Conservation (phyloP, 2,888 invertebrate genomes). For the Dendrolimus pini region DNA sequence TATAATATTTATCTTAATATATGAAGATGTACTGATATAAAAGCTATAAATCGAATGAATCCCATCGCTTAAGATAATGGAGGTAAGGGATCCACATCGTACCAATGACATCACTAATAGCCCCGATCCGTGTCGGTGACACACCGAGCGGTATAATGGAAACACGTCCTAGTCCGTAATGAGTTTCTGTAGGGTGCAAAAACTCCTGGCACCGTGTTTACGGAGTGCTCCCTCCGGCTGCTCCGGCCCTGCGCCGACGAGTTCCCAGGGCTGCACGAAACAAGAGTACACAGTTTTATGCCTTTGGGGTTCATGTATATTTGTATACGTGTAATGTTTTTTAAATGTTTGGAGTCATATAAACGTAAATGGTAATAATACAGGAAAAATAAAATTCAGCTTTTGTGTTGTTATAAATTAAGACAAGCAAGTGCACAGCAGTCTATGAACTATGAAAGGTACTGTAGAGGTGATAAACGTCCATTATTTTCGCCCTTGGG, state of each 20-base stretch:
- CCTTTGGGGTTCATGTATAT: no score
- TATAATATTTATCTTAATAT: no score
- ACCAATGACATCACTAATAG: slow-evolving; percentile 23
- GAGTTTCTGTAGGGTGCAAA: slow-evolving; percentile 40
- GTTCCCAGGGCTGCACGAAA: not conserved
- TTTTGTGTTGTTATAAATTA: no score
- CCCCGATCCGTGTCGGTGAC: slow-evolving; percentile 8
- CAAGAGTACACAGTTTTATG: not conserved
- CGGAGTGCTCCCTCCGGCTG: slow-evolving; percentile 16
- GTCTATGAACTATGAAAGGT: no score
- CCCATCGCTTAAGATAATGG: not conserved
- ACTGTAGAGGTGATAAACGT: no score
- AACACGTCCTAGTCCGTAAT: slow-evolving; percentile 40
- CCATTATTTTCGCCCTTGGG: no score
- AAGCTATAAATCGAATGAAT: not conserved
- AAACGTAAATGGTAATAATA: no score
- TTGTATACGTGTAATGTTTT: no score
- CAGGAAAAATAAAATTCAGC: no score
- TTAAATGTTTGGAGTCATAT: no score
- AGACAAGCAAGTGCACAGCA: no score
- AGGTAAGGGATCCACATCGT: slow-evolving; percentile 12
- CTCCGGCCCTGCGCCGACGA: slow-evolving; percentile 3
- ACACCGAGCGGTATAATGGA: slow-evolving; percentile 28
- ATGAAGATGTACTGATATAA: not conserved
- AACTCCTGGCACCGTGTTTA: slow-evolving; percentile 26